Base-by-base conservation (phyloP, 2,113 vertebrate species). In the Aldabrachelys gigantea region DNA sequence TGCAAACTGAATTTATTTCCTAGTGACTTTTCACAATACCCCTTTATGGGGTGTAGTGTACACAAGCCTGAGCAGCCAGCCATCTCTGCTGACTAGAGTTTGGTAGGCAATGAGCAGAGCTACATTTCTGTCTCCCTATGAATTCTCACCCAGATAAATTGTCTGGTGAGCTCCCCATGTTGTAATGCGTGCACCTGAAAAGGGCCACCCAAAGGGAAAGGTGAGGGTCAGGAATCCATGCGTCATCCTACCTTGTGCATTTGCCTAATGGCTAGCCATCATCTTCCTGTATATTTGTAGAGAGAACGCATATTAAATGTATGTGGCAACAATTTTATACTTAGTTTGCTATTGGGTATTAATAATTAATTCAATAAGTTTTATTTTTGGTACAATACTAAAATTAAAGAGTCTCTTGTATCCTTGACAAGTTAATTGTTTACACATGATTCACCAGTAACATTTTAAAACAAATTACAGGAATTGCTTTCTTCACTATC, bases 1-100 rank as follows among this genome's bases (percentile, higher is more conserved):
- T 89, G 82, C 76, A 95, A 27, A 76, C 89, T 76, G 90, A 94
- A 89, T 89, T 89, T 47, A 57, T 95, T 95, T 95, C 90, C 88
- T 90, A 12, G 47, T 80, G 16, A 38, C 87, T 56, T 92, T 88
- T 78, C 87, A 84, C 82, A 72, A 82, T 62, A 80, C 16, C 75
- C 89, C 80, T 49, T 92, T 94, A 76, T 89, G 92, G 88, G 87
- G 50, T 44, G 35, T 81, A 92, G 90, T 4, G 6, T 87, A 24
- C 0, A 0, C 7, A 81, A 41, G 12, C 2, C 31, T 93, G 7
- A 41, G n/a, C n/a, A 81, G 80, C 69, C 13, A 10, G 35, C 24
- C 59, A 0, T 0, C 10, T 93, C 52, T 69, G 49, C 27, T 95
- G 24, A 76, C 75, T 41, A 25, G 2, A 22, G n/a, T 44, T 76